A percentile compares a stretch with the other conserved stretches of the same genome.
Evolutionary conservation across 2,797 vertebrate genomes (phyloP).

Genomic region (Sebastes hubbsi): DNA sequence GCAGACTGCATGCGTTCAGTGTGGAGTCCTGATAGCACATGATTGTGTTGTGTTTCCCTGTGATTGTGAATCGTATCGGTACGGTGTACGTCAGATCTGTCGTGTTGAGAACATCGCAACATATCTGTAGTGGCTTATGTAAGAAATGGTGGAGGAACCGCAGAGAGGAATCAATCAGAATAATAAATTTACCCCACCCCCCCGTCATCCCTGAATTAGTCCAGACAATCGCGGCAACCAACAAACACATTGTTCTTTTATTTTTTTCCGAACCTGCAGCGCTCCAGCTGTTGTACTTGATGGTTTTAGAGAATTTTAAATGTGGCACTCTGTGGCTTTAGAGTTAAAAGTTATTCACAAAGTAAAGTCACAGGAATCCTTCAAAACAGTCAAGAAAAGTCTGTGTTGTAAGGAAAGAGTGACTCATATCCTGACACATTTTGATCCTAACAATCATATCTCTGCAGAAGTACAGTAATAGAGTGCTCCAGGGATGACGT

Average conservation of each 20-base stretch:
- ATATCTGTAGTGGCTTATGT: slow-evolving; percentile 25
- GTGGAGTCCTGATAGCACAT: slow-evolving; percentile 54
- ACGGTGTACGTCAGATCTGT: slow-evolving; percentile 46
- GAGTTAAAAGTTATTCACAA: neutral
- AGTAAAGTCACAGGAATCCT: neutral
- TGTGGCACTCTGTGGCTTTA: neutral
- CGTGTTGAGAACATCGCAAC: slow-evolving; percentile 35
- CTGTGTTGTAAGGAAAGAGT: neutral
- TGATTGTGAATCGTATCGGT: slow-evolving; percentile 63
- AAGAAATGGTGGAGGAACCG: neutral
- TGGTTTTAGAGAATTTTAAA: neutral
- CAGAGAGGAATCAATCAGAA: slow-evolving; percentile 2
- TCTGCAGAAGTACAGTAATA: neutral
- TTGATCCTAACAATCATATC: neutral
- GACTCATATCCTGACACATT: neutral
- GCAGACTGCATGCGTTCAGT: slow-evolving; percentile 59
- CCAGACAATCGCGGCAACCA: slow-evolving; percentile 41
- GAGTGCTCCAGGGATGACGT: too few relatives aligned
- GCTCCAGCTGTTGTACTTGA: slow-evolving; percentile 2
- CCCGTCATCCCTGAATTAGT: slow-evolving; percentile 1
- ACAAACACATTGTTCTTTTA: neutral
- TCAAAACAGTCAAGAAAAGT: neutral
- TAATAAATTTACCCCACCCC: neutral
- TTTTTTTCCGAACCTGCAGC: neutral
- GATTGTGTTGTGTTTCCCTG: slow-evolving; percentile 55